These are phyloP conservation scores for Polia nebulosa DNA, from an alignment of 2,888 invertebrate species.

Conservation along the genomic window DNA sequence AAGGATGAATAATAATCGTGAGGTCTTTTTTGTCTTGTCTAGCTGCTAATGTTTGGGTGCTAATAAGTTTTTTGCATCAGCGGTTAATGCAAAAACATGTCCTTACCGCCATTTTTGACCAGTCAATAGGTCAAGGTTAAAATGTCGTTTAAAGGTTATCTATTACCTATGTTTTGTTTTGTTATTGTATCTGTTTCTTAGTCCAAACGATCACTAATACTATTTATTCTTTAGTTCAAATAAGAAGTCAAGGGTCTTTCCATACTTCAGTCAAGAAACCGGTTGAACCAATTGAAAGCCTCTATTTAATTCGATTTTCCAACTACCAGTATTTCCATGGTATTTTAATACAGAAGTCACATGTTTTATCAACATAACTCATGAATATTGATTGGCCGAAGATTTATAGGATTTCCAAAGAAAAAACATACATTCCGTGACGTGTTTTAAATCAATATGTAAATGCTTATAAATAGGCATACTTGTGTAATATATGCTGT, in stretches of 20 bases:
- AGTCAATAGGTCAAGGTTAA: neutral
- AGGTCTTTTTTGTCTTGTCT: neutral
- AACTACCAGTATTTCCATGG: conserved; percentile 21
- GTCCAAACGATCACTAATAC: neutral
- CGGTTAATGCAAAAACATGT: neutral
- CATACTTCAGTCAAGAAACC: neutral
- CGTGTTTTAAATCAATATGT: conserved; percentile 55
- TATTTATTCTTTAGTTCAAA: neutral
- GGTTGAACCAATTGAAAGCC: conserved; percentile 17
- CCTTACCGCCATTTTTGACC: neutral
- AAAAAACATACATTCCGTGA: conserved; percentile 62
- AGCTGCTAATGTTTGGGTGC: neutral
- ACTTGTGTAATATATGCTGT: conserved; percentile 41
- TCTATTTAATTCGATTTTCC: conserved; percentile 26
- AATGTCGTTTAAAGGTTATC: conserved; percentile 4
- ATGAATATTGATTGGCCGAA: conserved; percentile 57
- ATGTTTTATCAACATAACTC: conserved; percentile 46
- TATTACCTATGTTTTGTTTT: neutral
- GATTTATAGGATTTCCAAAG: conserved; percentile 57
- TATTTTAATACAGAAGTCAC: conserved; percentile 52
- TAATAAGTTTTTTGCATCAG: neutral
- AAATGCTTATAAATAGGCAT: conserved; percentile 46
- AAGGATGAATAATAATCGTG: neutral
- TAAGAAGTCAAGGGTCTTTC: neutral
- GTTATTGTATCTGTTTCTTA: neutral